Evolutionary conservation across 1,140 invertebrate genomes (phyloP).

Genomic region (Steinernema khuongi): DNA sequence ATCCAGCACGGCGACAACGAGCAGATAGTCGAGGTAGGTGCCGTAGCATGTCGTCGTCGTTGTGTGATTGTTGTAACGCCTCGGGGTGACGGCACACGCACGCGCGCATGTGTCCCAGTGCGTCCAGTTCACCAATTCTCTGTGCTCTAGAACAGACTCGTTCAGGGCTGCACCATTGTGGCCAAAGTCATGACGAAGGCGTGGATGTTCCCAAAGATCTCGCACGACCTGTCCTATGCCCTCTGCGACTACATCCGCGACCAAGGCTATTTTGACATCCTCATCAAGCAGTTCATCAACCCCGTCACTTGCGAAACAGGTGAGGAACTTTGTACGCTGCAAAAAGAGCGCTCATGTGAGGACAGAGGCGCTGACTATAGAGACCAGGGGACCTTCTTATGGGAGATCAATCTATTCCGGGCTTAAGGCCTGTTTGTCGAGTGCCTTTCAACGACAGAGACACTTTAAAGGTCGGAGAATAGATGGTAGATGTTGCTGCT

Average conservation of each 20-base stretch:
- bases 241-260: slow-evolving; percentile 56
- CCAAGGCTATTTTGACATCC: slow-evolving; percentile 49
- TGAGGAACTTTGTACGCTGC: slow-evolving; percentile 29
- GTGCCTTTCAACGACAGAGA: no score
- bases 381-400: no score
- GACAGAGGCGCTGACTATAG: no score
- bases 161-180: slow-evolving; percentile 51
- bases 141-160: slow-evolving; percentile 12
- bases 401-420: no score
- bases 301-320: slow-evolving; percentile 41
- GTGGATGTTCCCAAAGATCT: slow-evolving; percentile 58
- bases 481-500: no score
- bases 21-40: slow-evolving; percentile 50
- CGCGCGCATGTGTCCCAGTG: not conserved
- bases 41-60: not conserved
- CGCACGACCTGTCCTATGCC: slow-evolving; percentile 53
- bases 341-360: no score
- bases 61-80: not conserved
- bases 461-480: no score
- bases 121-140: not conserved
- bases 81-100: not conserved
- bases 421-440: no score
- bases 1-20: slow-evolving; percentile 50
- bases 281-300: slow-evolving; percentile 51
- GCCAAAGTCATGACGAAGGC: slow-evolving; percentile 57